Percentiles rank a stretch among this genome's conserved stretches.
phyloP scores from a whole-genome alignment of 2,797 vertebrate genomes.

The Enteromius radiatus region DNA sequence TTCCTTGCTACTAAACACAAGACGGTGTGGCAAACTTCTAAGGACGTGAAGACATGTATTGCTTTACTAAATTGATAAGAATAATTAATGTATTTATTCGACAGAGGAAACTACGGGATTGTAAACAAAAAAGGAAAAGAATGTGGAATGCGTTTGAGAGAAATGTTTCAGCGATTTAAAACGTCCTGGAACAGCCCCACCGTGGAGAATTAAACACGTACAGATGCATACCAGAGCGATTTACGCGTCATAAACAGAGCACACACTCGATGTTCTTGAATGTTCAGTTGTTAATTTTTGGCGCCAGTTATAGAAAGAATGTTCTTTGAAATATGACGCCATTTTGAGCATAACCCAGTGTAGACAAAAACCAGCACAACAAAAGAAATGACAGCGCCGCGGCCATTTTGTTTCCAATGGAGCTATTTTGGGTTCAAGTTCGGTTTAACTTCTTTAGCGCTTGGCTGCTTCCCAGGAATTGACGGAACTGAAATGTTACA shows the following conservation, averaged over 20 bases:
- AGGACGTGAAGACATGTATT: neutral
- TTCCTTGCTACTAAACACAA: conserved; percentile 13
- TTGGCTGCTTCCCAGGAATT: neutral
- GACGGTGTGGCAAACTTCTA: conserved; percentile 18
- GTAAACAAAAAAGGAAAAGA: conserved; percentile 6
- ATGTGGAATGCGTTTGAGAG: conserved; percentile 6
- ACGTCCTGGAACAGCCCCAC: neutral
- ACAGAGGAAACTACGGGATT: conserved; percentile 22
- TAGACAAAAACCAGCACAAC: conserved; percentile 45
- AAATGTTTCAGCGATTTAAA: conserved; percentile 5
- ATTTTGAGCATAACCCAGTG: conserved; percentile 73
- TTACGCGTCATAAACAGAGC: neutral
- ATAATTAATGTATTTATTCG: neutral
- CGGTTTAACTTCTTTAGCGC: neutral
- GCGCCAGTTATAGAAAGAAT: neutral
- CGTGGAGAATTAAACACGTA: neutral
- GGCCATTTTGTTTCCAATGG: conserved; percentile 59
- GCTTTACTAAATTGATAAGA: neutral
- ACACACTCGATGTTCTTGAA: neutral
- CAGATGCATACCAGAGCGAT: neutral
- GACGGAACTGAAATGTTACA: neutral
- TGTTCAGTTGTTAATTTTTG: neutral
- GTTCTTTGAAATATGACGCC: conserved; percentile 71
- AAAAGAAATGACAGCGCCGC: conserved; percentile 44
- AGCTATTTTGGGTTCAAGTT: conserved; percentile 22